A percentile compares a stretch with the other conserved stretches of the same genome.
Conservation (phyloP, 1,140 invertebrate species). For the Drosophila watanabei region DNA sequence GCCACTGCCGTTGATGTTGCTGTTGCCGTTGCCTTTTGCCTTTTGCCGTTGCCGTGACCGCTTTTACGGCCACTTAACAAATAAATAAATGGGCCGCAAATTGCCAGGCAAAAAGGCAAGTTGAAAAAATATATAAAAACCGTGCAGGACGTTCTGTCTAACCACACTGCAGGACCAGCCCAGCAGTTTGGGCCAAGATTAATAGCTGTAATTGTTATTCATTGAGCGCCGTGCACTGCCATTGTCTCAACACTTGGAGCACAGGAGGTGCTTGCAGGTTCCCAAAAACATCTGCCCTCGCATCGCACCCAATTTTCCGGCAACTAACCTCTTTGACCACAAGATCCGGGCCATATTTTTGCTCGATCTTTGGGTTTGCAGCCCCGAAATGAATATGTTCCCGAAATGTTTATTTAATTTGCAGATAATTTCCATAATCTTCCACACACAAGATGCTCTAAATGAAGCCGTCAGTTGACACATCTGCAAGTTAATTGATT, state of each 20-base stretch:
- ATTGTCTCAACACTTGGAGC: conserved; percentile 79
- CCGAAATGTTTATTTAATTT: conserved; percentile 62
- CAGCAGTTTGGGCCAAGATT: conserved; percentile 73
- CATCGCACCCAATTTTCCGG: conserved; percentile 26
- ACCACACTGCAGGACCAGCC: conserved; percentile 61
- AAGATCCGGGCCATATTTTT: conserved; percentile 66
- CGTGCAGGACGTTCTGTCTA: conserved; percentile 45
- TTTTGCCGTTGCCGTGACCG: conserved; percentile 57
- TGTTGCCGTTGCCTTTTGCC: conserved; percentile 40
- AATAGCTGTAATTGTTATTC: conserved; percentile 84
- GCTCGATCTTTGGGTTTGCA: conserved; percentile 10
- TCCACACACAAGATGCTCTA: conserved; percentile 20
- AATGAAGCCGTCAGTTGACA: conserved; percentile 52
- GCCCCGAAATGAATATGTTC: conserved; percentile 30
- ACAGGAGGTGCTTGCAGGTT: not conserved
- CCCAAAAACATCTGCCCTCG: conserved; percentile 57
- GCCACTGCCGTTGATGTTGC: conserved; percentile 8
- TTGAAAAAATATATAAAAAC: conserved; percentile 17
- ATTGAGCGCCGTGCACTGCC: conserved; percentile 79
- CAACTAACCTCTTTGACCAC: conserved; percentile 55
- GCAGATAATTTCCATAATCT: conserved; percentile 54
- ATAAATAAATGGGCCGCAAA: conserved; percentile 81
- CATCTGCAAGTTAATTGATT: conserved; percentile 18
- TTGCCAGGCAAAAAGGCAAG: conserved; percentile 59
- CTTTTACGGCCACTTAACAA: conserved; percentile 84